These are phyloP conservation scores for Epinephelus coioides DNA, from an alignment of 2,797 vertebrate genomes.

Conservation along the genomic window DNA sequence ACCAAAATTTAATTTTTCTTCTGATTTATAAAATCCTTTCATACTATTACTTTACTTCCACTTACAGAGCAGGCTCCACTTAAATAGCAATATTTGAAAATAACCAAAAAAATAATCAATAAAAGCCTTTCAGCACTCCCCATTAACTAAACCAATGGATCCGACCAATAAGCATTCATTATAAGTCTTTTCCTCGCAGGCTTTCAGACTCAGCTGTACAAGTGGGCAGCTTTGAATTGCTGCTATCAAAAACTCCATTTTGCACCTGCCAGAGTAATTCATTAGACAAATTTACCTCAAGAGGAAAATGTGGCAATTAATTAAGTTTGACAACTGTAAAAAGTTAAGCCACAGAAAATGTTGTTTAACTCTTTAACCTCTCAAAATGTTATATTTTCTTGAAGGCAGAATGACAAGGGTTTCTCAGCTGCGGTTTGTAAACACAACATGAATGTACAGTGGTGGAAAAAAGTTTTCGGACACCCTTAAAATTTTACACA, in stretches of 20 bases:
- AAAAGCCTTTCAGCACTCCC: background rate
- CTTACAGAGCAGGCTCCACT: background rate
- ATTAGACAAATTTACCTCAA: conserved; percentile 19
- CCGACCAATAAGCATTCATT: background rate
- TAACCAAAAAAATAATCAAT: background rate
- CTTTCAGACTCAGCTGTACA: conserved; percentile 18
- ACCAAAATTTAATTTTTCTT: background rate
- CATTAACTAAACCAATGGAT: background rate
- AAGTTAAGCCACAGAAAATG: background rate
- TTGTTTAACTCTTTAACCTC: background rate
- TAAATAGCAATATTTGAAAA: conserved; percentile 19
- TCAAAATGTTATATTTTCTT: background rate
- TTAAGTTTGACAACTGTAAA: conserved; percentile 10
- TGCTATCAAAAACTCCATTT: conserved; percentile 14
- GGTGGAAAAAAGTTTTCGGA: no score
- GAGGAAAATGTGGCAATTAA: conserved; percentile 3
- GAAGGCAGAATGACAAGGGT: no score
- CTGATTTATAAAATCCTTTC: background rate
- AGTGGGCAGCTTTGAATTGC: conserved; percentile 12
- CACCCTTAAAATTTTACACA: no score
- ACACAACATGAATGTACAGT: no score
- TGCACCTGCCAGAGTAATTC: conserved; percentile 18
- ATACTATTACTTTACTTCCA: background rate
- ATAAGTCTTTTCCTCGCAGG: background rate
- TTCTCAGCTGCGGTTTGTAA: no score